phyloP scores from a whole-genome alignment of 1,140 invertebrate genomes.

The Platyscapa corneri region DNA sequence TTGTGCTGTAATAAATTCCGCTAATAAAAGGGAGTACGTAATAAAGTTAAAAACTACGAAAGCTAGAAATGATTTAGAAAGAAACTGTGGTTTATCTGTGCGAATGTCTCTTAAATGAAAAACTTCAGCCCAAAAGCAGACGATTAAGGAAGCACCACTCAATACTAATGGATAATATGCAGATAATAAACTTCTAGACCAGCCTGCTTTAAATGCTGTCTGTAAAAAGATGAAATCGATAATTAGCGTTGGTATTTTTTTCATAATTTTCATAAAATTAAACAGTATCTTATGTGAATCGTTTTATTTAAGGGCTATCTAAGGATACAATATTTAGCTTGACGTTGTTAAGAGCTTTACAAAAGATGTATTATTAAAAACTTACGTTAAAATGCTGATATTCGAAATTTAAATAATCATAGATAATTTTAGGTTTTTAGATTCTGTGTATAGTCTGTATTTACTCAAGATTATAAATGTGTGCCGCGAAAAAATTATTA shows the following conservation, averaged over 20 bases:
- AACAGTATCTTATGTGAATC: too few species aligned
- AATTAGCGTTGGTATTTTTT: too few species aligned
- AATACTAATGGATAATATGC: slow-evolving; percentile 93
- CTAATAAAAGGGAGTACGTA: slow-evolving; percentile 88
- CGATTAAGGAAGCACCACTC: slow-evolving; percentile 91
- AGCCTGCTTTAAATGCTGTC: slow-evolving; percentile 86
- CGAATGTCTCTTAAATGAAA: slow-evolving; percentile 92
- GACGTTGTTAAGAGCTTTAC: not conserved
- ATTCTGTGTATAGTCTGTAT: too few species aligned
- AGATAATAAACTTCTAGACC: slow-evolving; percentile 89
- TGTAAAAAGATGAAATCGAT: slow-evolving; percentile 64
- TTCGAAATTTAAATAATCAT: too few species aligned
- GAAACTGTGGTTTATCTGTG: slow-evolving; percentile 90
- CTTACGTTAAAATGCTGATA: too few species aligned
- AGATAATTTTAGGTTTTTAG: too few species aligned
- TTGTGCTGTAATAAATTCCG: slow-evolving; percentile 85
- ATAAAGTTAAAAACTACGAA: slow-evolving; percentile 94
- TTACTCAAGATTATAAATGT: not conserved
- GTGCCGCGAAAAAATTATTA: not conserved
- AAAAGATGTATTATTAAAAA: too few species aligned
- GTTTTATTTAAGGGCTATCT: too few species aligned
- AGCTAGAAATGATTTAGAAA: slow-evolving; percentile 94
- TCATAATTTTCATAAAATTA: too few species aligned
- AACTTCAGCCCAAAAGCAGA: slow-evolving; percentile 97
- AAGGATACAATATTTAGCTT: not conserved